These are phyloP conservation scores for Aleiodes testaceus DNA, from an alignment of 2,888 invertebrate species.

Conservation along the genomic window DNA sequence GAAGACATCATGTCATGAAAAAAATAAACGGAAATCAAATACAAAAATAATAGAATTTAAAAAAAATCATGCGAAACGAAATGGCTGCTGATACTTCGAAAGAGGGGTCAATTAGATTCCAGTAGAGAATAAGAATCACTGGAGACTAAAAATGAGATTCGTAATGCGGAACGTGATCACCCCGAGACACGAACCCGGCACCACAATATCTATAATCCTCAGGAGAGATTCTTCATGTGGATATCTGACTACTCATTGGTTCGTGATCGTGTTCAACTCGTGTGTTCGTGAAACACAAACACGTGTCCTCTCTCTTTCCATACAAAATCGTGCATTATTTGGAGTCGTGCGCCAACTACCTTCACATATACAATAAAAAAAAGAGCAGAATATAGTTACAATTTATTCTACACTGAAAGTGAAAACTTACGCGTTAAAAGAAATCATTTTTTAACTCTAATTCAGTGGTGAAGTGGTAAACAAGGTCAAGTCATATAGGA, in stretches of 20 bases:
- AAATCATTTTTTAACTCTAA: too few relatives aligned
- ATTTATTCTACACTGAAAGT: slow-evolving; percentile 16
- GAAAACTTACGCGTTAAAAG: neutral
- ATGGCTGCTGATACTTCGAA: slow-evolving; percentile 2
- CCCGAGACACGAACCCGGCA: slow-evolving; percentile 51
- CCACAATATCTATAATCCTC: slow-evolving; percentile 23
- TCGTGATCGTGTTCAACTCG: slow-evolving; percentile 47
- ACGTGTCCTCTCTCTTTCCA: slow-evolving; percentile 37
- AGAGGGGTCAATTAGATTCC: slow-evolving; percentile 27
- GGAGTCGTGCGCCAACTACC: slow-evolving; percentile 33
- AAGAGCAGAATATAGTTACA: neutral
- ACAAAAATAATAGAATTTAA: neutral
- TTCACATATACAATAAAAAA: neutral
- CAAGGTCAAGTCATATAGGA: too few relatives aligned
- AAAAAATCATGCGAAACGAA: neutral
- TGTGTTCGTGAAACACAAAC: slow-evolving; percentile 46
- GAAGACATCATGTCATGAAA: neutral
- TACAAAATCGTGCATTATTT: slow-evolving; percentile 40
- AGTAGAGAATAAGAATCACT: slow-evolving; percentile 4
- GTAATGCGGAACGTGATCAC: slow-evolving; percentile 55
- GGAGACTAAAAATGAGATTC: slow-evolving; percentile 36
- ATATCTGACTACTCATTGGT: slow-evolving; percentile 44
- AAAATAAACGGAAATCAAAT: neutral
- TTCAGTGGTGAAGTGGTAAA: too few relatives aligned
- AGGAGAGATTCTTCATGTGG: slow-evolving; percentile 26